Evolutionary conservation across 2,797 vertebrate species (phyloP), one percentile per base, ranked within the genome.

Genomic region (Parauchenoglanis ngamensis): DNA sequence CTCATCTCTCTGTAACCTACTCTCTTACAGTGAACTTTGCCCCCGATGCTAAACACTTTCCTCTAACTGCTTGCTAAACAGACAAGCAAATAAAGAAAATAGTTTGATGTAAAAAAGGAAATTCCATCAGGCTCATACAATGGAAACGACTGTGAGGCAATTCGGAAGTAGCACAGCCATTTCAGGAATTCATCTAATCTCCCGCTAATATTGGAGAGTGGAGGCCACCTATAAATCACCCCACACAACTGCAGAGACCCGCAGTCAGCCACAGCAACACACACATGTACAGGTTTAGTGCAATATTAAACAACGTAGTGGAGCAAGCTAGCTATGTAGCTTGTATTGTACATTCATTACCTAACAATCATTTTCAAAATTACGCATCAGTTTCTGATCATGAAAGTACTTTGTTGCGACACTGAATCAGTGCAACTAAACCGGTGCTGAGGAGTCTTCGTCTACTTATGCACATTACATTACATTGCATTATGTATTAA

Each of bases 101-200:
- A 82, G 80, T 91, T 87, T 90, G 80, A 88, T 88, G 80, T 86
- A 75, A 85, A 91, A 89, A 84, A 91, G 90, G 91, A 92, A 91
- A 93, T 92, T 92, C 91, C 92, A 90, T 75, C 78, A 54, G 52
- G 75, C 85, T 91, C 90, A 90, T 87, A 92, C 91, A 92, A 92
- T 91, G 89, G 88, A 90, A 91, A 91, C 56, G 86, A 85, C 89
- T 89, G 81, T 89, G 86, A 83, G 88, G 91, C 81, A 90, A 91
- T 3, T n/a, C 54, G 59, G 90, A 92, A 90, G 90, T 83, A 83
- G 88, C 72, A 5, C 84, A 89, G 86, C 72, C 86, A 90, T 90
- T 89, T 88, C 86, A 91, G 87, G 90, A 92, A 92, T 92, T 89
- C 88, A 85, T 86, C 87, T 89, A 88, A 90, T 90, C 90, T 91